phyloP scores from a whole-genome alignment of 2,113 vertebrate genomes.

The Microtus oregoni region DNA sequence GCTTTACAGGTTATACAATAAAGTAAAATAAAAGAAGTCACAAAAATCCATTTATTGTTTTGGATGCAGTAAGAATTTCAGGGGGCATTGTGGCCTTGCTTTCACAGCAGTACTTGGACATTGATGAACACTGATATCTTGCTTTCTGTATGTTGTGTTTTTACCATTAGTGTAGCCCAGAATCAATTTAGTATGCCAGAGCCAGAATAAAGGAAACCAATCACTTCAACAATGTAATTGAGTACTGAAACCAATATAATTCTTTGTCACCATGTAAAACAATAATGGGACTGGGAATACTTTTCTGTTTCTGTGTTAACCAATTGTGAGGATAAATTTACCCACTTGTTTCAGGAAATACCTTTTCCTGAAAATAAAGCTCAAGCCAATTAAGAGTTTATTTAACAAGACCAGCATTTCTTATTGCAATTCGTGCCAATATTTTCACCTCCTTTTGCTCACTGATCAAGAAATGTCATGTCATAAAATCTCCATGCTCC shows the following conservation, averaged over 20 bases:
- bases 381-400: conserved; percentile 39
- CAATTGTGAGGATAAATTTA: conserved; percentile 56
- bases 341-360: conserved; percentile 47
- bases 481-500: background rate
- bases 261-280: conserved; percentile 15
- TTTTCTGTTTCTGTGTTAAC: conserved; percentile 54
- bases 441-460: background rate
- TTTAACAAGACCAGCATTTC: conserved; percentile 7
- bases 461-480: background rate
- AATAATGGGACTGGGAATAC: background rate
- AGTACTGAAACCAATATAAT: conserved; percentile 34
- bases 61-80: background rate
- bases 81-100: background rate
- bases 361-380: conserved; percentile 54
- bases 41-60: background rate
- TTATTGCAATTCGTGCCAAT: background rate
- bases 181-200: conserved; percentile 9
- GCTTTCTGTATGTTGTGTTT: conserved; percentile 20
- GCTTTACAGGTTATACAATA: conserved; percentile 14
- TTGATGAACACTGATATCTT: background rate
- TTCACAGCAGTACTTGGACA: background rate
- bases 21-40: background rate
- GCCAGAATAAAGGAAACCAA: conserved; percentile 34
- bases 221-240: background rate
- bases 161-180: background rate